Evolutionary conservation across 2,888 invertebrate species (phyloP), one percentile per base, ranked within the genome.

Genomic region (Spisula subtruncata): DNA sequence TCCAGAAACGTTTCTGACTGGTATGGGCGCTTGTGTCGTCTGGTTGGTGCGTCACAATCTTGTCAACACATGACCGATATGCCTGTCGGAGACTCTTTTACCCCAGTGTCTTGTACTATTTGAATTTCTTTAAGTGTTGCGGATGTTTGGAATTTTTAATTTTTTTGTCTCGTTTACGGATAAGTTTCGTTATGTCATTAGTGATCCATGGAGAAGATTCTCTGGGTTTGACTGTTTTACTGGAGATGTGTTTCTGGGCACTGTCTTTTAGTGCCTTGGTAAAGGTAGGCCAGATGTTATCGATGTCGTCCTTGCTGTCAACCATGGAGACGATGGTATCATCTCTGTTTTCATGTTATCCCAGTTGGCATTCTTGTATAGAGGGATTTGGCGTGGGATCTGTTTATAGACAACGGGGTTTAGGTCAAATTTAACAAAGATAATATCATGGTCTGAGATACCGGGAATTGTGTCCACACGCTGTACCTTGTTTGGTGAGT

Each of bases 301-400:
- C n/a, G 25, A 54, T 54, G 2, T 18, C 29, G 1, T 41, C 41
- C 2, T 8, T 6, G 4, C 18, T 54, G 8, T 0, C 29, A 32
- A 14, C 4, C 10, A 2, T n/a, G n/a, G n/a, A n/a, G n/a, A n/a
- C n/a, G n/a, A n/a, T n/a, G n/a, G n/a, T n/a, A n/a, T 46, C 54
- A 54, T 51, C 29, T 83, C 60, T 18, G 32, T 4, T 12, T 35
- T 56, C 6, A 83, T 56, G 8, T 41, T 32, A 0, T 87, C 87
- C 91, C 91, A 92, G 41, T 86, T 75, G 35, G 92, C 93, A 16
- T 88, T 89, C 16, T 84, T 89, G 87, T 89, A 93, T 16, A 90
- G 8, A 20, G 88, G 91, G 10, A 89, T 90, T 29, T 81, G 80
- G 0, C 90, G 41, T 2, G 87, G 79, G n/a, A 60, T 80, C 41